Evolutionary conservation across 2,797 vertebrate species (phyloP), one percentile per base, ranked within the genome.

Genomic region (Meriones psammophilus): DNA sequence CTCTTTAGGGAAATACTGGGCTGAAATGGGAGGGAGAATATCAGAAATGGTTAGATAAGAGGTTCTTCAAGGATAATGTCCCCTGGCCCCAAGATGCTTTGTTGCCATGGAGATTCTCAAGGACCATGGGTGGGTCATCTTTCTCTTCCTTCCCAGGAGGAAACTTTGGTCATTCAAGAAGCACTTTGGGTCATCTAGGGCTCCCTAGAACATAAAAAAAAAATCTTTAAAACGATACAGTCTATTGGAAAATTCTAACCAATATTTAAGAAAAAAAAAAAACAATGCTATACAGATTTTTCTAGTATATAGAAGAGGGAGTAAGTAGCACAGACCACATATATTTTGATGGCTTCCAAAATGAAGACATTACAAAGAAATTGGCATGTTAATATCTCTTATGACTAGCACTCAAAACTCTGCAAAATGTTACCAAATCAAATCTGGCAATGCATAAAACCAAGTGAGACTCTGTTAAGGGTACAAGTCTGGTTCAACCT

Each of bases 191-290:
- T 60, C 58, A 60, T 36, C 24, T 56, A 18, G 26, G 9, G 6
- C 30, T 76, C 2, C 26, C 3, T 50, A 42, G 36, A 84, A 36
- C n/a, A 77, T 22, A 8, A 50, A 77, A 80, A 93, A 12, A 93
- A 12, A 1, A 50, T 50, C 36, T 88, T 88, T 26, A 78, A 60
- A 78, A n/a, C 58, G 22, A 83, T 36, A 4, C 14, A 30, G 18
- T 39, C 60, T 85, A 26, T 24, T 64, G 22, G 62, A 60, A 94
- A 95, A 77, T 14, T 71, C 36, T 66, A 69, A 56, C 30, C 74
- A 94, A 78, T 12, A 78, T 36, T 92, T 69, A 84, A 91, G 50
- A 33, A 68, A 95, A 12, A 12, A 92, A 42, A 42, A 85, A 88
- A 39, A 78, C 28, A 85, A 46, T 76, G 76, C 14, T 89, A 33